Evolutionary conservation across 2,797 vertebrate species (phyloP).

Genomic region (Epinephelus malabaricus): DNA sequence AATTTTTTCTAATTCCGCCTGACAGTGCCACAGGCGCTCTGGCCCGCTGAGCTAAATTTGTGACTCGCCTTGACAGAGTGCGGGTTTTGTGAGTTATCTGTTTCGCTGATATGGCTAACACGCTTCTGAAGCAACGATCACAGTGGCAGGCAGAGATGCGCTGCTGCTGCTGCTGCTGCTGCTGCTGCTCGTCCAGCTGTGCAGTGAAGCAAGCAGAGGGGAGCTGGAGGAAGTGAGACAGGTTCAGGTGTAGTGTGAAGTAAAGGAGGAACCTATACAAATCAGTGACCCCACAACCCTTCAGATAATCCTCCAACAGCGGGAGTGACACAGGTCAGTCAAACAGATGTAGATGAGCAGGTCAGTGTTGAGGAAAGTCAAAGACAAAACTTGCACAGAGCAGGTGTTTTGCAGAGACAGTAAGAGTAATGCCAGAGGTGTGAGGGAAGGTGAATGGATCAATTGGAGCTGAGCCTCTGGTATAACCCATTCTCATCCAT

Average conservation of each 20-base stretch:
- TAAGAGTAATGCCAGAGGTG: conserved; percentile 56
- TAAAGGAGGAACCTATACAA: conserved; percentile 42
- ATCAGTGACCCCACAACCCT: conserved; percentile 46
- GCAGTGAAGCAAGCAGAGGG: conserved; percentile 40
- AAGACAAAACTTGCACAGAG: conserved; percentile 51
- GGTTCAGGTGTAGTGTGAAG: conserved; percentile 28
- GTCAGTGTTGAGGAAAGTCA: conserved; percentile 47
- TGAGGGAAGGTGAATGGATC: conserved; percentile 72
- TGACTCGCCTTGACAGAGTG: conserved; percentile 79
- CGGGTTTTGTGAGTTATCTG: conserved; percentile 74
- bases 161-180: conserved; percentile 35
- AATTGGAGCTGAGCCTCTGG: conserved; percentile 70
- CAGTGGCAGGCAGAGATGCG: conserved; percentile 45
- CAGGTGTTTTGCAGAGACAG: conserved; percentile 59
- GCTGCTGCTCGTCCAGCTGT: conserved; percentile 33
- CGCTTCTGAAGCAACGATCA: conserved; percentile 55
- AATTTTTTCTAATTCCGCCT: conserved; percentile 86
- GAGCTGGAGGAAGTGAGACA: conserved; percentile 17
- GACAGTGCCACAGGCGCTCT: conserved; percentile 83
- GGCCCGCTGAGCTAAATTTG: conserved; percentile 75
- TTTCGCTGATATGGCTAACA: conserved; percentile 70
- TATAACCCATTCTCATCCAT: conserved; percentile 70
- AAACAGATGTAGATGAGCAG: conserved; percentile 62
- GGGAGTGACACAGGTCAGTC: conserved; percentile 61
- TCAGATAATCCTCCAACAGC: conserved; percentile 50